Percentiles rank a stretch among this genome's conserved stretches.
Evolutionary conservation across 2,888 invertebrate genomes (phyloP).

Genomic region (Rhagonycha lutea): DNA sequence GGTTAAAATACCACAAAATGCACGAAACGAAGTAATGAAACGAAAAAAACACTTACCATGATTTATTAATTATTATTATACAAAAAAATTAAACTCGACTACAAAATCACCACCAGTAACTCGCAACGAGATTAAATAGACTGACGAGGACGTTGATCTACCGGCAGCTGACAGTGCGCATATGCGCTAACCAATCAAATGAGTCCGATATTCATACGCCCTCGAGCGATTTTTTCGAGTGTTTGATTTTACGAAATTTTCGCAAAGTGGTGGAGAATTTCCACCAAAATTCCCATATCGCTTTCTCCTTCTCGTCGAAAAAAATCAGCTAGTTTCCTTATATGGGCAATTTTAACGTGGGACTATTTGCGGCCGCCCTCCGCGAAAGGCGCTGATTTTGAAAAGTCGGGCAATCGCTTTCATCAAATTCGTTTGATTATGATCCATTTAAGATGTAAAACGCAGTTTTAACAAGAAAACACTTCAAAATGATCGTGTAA

Average conservation of each 20-base stretch:
- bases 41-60: conserved; percentile 48
- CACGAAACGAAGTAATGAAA: conserved; percentile 9
- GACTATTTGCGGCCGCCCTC: not conserved
- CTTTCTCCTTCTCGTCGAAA: not conserved
- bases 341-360: not conserved
- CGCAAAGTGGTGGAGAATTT: not conserved
- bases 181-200: conserved; percentile 38
- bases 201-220: conserved; percentile 20
- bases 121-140: conserved; percentile 48
- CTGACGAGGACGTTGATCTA: conserved; percentile 56
- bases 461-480: not conserved
- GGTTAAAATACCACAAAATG: not conserved
- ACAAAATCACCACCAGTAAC: conserved; percentile 27
- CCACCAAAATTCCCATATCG: not conserved
- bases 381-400: not conserved
- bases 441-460: not conserved
- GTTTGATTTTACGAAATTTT: conserved; percentile 4
- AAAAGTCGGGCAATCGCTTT: not conserved
- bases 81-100: conserved; percentile 47
- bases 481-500: not conserved
- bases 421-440: not conserved
- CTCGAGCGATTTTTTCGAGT: conserved; percentile 23
- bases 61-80: conserved; percentile 45
- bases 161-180: conserved; percentile 48
- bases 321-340: not conserved